Conservation (phyloP, 2,888 invertebrate genomes). For the Diarsia rubi region DNA sequence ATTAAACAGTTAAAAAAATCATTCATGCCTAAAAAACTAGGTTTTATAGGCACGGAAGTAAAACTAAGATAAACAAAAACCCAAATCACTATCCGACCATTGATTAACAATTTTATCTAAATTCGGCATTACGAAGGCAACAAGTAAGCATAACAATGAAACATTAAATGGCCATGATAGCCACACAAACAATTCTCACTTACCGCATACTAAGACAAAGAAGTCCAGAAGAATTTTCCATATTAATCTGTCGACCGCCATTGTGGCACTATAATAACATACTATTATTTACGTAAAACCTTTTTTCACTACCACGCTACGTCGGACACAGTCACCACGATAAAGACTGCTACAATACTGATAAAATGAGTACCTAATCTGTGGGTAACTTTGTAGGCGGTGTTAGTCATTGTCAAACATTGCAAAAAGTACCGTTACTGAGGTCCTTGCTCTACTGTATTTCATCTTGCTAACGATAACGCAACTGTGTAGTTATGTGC, state of each 20-base stretch:
- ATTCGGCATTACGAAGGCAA: conserved; percentile 26
- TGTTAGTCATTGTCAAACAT: conserved; percentile 71
- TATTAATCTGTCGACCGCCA: conserved; percentile 78
- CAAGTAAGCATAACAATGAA: conserved; percentile 28
- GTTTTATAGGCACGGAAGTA: background rate
- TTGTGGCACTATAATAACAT: conserved; percentile 57
- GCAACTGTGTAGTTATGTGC: conserved; percentile 31
- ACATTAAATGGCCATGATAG: conserved; percentile 29
- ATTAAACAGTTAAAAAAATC: background rate
- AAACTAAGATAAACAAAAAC: conserved; percentile 9
- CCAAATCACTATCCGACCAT: conserved; percentile 22
- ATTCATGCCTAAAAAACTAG: background rate
- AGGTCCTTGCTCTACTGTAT: conserved; percentile 54
- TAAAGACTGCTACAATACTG: conserved; percentile 67
- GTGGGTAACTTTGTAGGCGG: conserved; percentile 65
- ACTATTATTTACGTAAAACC: conserved; percentile 48
- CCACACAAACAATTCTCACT: conserved; percentile 67
- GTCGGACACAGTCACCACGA: conserved; percentile 60
- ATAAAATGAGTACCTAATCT: conserved; percentile 67
- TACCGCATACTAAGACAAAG: conserved; percentile 78
- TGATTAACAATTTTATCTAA: conserved; percentile 20
- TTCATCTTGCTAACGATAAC: conserved; percentile 53
- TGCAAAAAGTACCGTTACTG: conserved; percentile 61
- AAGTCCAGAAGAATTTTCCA: conserved; percentile 84
- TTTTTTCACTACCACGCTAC: conserved; percentile 28